These are phyloP conservation scores for Cactoblastis cactorum DNA, from an alignment of 2,888 invertebrate genomes.

Conservation along the genomic window DNA sequence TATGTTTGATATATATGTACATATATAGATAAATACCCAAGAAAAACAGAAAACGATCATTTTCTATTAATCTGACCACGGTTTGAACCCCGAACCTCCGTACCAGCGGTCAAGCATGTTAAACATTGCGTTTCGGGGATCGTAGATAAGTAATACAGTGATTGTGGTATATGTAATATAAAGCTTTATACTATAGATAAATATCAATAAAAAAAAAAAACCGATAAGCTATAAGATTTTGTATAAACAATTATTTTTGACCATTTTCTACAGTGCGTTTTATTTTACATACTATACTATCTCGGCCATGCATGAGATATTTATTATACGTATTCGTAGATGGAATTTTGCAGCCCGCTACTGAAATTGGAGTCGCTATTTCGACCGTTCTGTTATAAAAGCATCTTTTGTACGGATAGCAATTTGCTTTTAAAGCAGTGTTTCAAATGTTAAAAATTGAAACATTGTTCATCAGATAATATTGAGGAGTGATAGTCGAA, in stretches of 20 bases:
- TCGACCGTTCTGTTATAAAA: constrained; percentile 1
- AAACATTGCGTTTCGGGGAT: no score
- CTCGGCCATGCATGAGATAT: constrained; percentile 7
- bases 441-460: not conserved
- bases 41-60: no score
- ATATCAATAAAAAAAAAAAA: not conserved
- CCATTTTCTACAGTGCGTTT: not conserved
- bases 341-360: not conserved
- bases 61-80: no score
- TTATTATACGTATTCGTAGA: not conserved
- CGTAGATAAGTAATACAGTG: no score
- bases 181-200: no score
- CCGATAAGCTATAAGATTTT: not conserved
- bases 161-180: no score
- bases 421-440: not conserved
- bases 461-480: no score
- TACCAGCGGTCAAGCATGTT: no score
- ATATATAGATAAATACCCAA: no score
- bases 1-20: no score
- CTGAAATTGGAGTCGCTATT: constrained; percentile 2
- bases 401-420: constrained; percentile 7
- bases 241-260: not conserved
- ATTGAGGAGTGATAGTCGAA: no score
- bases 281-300: not conserved
- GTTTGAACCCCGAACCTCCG: no score